Base-by-base conservation (phyloP, 2,888 invertebrate species). In the Tenthredo mesomela region DNA sequence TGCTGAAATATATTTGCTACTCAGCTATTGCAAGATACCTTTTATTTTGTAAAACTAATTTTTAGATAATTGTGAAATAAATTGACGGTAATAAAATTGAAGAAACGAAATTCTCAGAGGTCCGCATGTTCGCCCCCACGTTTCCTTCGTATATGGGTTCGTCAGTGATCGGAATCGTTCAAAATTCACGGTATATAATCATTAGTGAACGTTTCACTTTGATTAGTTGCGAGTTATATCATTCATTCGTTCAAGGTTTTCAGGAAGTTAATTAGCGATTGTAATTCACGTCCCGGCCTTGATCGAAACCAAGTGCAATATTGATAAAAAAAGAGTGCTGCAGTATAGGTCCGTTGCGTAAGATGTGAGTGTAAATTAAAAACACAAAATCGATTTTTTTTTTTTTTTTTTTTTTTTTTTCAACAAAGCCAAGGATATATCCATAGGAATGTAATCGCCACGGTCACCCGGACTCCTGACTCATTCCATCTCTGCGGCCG, bases 231-330 rank as follows among this genome's bases (percentile, higher is more conserved):
- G 10, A 12, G 29, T 67, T 67, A 12, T 67, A 33, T 25, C 67
- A 25, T 7, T 25, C 67, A 25, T 7, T 33, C 29, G 29, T 33
- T 67, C 67, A 67, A 67, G 67, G 67, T 33, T 67, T 67, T 67
- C 67, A 67, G 67, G 67, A 67, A 33, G 33, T 67, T 67, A 67
- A 67, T 47, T 18, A 33, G 10, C 33, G 33, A 67, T 67, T 67
- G 67, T 33, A 1, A 67, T 33, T 67, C 7, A 25, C 33, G 7
- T 18, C 67, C 33, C 33, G 67, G 18, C 67, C 67, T 67, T 67
- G 67, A 67, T 67, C 6, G 15, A 12, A 33, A 33, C 18, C 67
- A 7, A 67, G 67, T 67, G 33, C 67, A 67, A 33, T 33, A 33
- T 33, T 67, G 2, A 18, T 67, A 33, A 25, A 33, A 47, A 21